Evolutionary conservation across 2,113 vertebrate genomes (phyloP).

Genomic region (Archocentrus centrarchus): DNA sequence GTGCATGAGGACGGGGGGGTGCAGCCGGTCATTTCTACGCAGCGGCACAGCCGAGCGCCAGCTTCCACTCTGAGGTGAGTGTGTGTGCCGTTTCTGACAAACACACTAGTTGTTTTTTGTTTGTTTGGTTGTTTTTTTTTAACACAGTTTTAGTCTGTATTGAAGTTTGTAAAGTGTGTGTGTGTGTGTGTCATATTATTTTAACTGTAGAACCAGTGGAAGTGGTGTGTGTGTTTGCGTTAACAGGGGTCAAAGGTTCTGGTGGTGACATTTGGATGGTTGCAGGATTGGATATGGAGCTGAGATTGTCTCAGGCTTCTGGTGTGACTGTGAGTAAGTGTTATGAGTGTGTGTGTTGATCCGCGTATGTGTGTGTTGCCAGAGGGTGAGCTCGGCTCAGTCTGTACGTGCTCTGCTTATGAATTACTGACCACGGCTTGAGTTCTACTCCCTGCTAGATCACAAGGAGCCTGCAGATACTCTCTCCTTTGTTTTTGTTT

Average conservation of each 20-base stretch:
- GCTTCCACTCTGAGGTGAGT: slow-evolving; percentile 76
- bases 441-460: slow-evolving; percentile 47
- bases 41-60: slow-evolving; percentile 28
- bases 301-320: slow-evolving; percentile 32
- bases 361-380: slow-evolving; percentile 31
- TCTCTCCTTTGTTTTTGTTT: not conserved
- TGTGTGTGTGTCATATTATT: not conserved
- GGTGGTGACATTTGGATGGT: slow-evolving; percentile 41
- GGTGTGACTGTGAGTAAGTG: slow-evolving; percentile 25
- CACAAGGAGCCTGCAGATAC: slow-evolving; percentile 10
- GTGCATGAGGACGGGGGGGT: slow-evolving; percentile 37
- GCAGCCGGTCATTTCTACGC: slow-evolving; percentile 57
- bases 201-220: not conserved
- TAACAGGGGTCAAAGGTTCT: slow-evolving; percentile 54
- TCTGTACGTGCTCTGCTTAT: slow-evolving; percentile 72
- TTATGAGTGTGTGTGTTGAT: slow-evolving; percentile 10
- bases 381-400: slow-evolving; percentile 62
- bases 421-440: slow-evolving; percentile 65
- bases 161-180: slow-evolving; percentile 24
- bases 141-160: not conserved
- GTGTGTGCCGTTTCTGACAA: not conserved
- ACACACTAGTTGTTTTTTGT: not conserved
- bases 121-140: not conserved
- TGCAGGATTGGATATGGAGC: slow-evolving; percentile 28
- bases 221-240: not conserved